Percentiles rank a stretch among this genome's conserved stretches.
Evolutionary conservation across 2,113 vertebrate species (phyloP).

Genomic region (Limnothrissa miodon): DNA sequence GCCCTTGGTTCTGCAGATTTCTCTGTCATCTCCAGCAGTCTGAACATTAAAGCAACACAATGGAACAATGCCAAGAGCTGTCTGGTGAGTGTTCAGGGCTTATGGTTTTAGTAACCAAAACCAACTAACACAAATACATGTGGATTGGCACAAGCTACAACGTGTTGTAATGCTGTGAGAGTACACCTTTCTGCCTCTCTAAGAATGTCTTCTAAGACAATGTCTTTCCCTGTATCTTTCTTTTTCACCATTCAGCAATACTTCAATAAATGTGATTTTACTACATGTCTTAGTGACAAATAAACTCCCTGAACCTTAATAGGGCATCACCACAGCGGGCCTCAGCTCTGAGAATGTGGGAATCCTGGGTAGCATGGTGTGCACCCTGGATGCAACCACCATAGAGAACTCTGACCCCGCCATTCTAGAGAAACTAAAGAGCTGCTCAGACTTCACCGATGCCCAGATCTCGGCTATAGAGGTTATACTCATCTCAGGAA

Average conservation of each 20-base stretch:
- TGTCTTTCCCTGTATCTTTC: no score
- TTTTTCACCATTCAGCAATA: no score
- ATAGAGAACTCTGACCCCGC: constrained; percentile 58
- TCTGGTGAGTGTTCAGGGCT: constrained; percentile 45
- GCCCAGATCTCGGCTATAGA: constrained; percentile 58
- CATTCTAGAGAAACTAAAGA: constrained; percentile 66
- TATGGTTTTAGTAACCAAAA: no score
- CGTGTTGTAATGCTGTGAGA: no score
- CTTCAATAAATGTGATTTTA: no score
- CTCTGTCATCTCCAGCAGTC: constrained; percentile 46
- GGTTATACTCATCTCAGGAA: constrained; percentile 47
- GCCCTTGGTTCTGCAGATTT: constrained; percentile 57
- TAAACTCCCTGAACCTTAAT: no score
- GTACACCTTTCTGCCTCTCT: no score
- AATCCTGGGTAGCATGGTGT: constrained; percentile 64
- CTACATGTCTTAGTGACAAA: no score
- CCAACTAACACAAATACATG: no score
- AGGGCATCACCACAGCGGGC: constrained; percentile 52
- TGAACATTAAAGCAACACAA: constrained; percentile 39
- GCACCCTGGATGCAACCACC: constrained; percentile 54
- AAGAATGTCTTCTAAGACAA: no score
- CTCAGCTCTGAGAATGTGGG: constrained; percentile 55
- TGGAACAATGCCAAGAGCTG: constrained; percentile 49
- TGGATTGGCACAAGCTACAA: no score
- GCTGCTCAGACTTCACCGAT: constrained; percentile 54